A percentile compares a stretch with the other conserved stretches of the same genome.
These are phyloP conservation scores for Microtus ochrogaster DNA, from an alignment of 2,113 vertebrate genomes.

Conservation along the genomic window DNA sequence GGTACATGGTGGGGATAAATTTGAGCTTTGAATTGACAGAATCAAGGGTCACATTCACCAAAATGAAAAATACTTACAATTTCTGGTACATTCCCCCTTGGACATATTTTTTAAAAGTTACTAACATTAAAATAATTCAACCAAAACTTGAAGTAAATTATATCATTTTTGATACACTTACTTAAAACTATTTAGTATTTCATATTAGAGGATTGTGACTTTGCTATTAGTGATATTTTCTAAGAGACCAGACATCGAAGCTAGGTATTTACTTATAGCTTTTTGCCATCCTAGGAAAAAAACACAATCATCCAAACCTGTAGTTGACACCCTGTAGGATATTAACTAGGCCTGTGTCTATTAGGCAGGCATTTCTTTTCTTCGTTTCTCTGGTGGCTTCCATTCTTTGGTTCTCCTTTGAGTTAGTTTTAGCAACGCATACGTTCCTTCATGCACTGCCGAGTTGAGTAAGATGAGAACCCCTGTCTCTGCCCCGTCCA, in stretches of 20 bases:
- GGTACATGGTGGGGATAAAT: background rate
- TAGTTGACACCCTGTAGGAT: background rate
- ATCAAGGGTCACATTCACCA: background rate
- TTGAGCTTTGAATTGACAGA: slow-evolving; percentile 2
- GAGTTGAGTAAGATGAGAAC: background rate
- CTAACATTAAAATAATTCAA: background rate
- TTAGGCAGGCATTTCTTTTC: background rate
- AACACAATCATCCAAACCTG: background rate
- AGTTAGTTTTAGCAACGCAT: background rate
- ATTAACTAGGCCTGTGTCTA: background rate
- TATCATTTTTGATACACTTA: background rate
- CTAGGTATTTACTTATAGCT: background rate
- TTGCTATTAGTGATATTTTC: background rate
- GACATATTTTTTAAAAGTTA: background rate
- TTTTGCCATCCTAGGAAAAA: background rate
- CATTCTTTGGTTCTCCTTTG: slow-evolving; percentile 13
- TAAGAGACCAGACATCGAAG: background rate
- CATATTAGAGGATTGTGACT: background rate
- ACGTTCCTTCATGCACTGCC: background rate
- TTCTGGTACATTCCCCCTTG: background rate
- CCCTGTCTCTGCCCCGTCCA: background rate
- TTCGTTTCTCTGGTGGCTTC: slow-evolving; percentile 26
- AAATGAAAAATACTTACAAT: background rate
- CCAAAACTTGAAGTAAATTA: background rate
- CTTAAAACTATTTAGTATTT: background rate